Evolutionary conservation across 2,113 vertebrate species (phyloP), one percentile per base, ranked within the genome.

Genomic region (Semnornis frantzii): DNA sequence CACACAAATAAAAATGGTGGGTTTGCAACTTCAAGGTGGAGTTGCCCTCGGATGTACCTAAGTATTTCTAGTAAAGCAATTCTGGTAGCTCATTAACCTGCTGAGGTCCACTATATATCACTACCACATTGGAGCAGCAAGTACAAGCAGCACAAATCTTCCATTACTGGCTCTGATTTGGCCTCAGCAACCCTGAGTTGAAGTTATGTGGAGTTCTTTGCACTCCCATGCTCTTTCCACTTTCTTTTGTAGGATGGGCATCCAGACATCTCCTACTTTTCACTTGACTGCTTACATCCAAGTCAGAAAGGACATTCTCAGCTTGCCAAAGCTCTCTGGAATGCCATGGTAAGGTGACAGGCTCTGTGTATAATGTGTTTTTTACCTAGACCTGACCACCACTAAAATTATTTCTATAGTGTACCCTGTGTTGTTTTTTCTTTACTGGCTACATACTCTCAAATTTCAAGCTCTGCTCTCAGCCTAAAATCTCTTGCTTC

Each of bases 211-310:
- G 15, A 48, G 89, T 80, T 24, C 87, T 83, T 27, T 54, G 48
- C 14, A 6, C 39, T 85, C 39, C 52, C 16, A n/a, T 85, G 54
- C 59, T 27, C 7, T 84, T 90, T 76, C 37, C 2, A 0, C 70
- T 64, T 93, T 80, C 75, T 24, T 96, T 84, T 93, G 71, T 62
- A 99, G 99, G 90, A 98, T 28, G 98, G 98, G 5, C 92, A 10
- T 5, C 98, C 97, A 13, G 99, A 99, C 95, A 71, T 96, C 57
- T 98, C 99, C 8, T 99, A 97, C 96, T 99, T 99, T 10, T 33
- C 98, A 31, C 98, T 98, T 10, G 99, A 99, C 93, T 99, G 99
- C 93, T 98, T 99, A 94, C 98, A 99, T 85, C 97, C 98, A 42
- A 99, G 95, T 94, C 98, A 98, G 97, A 99, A 98, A 94, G 97